These are phyloP conservation scores for Psilopogon haemacephalus DNA, from an alignment of 2,113 vertebrate species.

Conservation along the genomic window DNA sequence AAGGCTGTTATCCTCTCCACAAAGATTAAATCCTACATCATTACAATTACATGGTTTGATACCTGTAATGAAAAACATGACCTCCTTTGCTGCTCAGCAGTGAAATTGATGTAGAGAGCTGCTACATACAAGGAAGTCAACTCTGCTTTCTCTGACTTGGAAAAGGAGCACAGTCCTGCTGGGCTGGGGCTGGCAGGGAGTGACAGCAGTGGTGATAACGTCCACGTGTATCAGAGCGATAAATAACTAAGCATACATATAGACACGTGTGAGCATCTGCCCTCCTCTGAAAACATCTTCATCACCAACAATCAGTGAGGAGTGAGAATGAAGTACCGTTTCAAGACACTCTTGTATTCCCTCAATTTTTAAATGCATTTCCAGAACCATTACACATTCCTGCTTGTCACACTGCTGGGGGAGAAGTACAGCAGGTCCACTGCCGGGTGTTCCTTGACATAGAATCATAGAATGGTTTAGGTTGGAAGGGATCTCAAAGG, in stretches of 20 bases:
- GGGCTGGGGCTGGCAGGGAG: neutral
- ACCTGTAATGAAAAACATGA: neutral
- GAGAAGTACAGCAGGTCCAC: neutral
- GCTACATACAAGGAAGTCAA: fast-evolving
- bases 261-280: neutral
- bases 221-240: neutral
- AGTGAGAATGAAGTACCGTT: neutral
- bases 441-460: neutral
- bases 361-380: neutral
- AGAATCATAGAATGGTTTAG: no score
- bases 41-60: neutral
- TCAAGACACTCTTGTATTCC: neutral
- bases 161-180: neutral
- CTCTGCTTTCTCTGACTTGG: neutral
- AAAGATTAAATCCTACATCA: neutral
- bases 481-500: no score
- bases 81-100: neutral
- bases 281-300: neutral
- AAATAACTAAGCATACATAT: fast-evolving
- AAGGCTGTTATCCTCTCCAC: neutral
- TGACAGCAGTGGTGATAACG: neutral
- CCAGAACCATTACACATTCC: neutral
- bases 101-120: neutral
- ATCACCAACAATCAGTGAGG: neutral
- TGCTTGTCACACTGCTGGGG: neutral